phyloP scores from a whole-genome alignment of 2,888 invertebrate genomes.

The Carpatolechia fugitivella region DNA sequence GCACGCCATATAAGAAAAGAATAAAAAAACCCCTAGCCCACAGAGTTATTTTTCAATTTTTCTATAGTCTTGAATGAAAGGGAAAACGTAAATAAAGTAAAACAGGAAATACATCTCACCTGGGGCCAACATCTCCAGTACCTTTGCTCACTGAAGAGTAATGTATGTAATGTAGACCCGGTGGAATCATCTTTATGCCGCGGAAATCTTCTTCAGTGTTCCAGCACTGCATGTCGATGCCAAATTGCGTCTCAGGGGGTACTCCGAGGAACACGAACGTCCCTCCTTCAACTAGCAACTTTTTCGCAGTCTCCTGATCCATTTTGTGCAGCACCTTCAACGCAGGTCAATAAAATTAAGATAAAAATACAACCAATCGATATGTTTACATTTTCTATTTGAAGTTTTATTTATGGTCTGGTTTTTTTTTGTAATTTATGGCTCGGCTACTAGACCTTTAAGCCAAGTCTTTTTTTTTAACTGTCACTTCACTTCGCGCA shows the following conservation, averaged over 20 bases:
- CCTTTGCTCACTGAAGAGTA: constrained; percentile 84
- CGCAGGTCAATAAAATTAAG: constrained; percentile 36
- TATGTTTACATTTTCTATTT: constrained; percentile 44
- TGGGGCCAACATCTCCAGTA: constrained; percentile 83
- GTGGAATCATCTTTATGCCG: constrained; percentile 99
- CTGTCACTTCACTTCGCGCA: too few species aligned
- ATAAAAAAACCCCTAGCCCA: too few species aligned
- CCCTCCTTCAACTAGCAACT: constrained; percentile 89
- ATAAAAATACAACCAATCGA: constrained; percentile 44
- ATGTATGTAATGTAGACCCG: constrained; percentile 96
- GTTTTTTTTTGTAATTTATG: too few species aligned
- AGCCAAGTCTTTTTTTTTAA: too few species aligned
- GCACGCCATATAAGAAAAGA: too few species aligned
- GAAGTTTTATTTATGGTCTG: too few species aligned
- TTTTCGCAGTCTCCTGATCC: constrained; percentile 87
- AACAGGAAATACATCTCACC: constrained; percentile 52
- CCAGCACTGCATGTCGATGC: constrained; percentile 93
- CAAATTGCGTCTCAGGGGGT: constrained; percentile 95
- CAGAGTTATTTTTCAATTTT: too few species aligned
- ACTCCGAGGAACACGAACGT: constrained; percentile 91
- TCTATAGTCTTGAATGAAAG: too few species aligned
- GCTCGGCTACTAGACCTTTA: too few species aligned
- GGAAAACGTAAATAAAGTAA: too few species aligned
- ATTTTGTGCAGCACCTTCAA: constrained; percentile 63
- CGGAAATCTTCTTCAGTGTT: constrained; percentile 93